Conservation (phyloP, 2,113 vertebrate genomes). For the Cyanoliseus patagonus region DNA sequence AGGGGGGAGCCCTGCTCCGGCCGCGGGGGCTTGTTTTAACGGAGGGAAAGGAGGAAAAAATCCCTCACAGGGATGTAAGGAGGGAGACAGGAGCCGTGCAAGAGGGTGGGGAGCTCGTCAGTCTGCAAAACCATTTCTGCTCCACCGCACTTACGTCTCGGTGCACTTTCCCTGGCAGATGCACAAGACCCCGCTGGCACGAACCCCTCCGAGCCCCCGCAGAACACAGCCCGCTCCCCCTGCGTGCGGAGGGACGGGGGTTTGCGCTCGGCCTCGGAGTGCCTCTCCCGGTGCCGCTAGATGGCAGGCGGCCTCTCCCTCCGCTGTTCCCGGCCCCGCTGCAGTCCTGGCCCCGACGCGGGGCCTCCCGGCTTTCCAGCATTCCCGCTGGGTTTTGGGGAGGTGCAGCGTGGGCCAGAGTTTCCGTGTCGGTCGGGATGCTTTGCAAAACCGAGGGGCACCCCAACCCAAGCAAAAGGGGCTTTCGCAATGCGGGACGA, state of each 20-base stretch:
- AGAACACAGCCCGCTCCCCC: neutral
- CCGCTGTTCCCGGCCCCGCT: neutral
- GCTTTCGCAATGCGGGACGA: neutral
- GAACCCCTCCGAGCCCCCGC: neutral
- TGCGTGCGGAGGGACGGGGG: neutral
- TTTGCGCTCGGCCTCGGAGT: neutral
- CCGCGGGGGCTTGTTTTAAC: neutral
- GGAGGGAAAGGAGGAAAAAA: neutral
- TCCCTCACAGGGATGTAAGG: neutral
- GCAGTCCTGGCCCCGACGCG: neutral
- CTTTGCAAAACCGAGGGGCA: constrained; percentile 24
- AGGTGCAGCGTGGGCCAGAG: neutral
- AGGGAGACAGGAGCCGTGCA: neutral
- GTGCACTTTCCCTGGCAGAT: neutral
- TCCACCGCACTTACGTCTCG: neutral
- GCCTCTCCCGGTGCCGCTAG: neutral
- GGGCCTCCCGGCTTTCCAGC: constrained; percentile 37
- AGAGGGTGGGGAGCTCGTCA: neutral
- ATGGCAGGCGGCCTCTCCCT: constrained; percentile 31
- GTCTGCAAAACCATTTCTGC: neutral
- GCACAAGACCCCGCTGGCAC: neutral
- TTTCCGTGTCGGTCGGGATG: neutral
- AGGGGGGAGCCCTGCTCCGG: neutral
- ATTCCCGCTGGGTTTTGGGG: constrained; percentile 11
- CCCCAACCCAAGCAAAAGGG: neutral